phyloP scores from a whole-genome alignment of 2,888 invertebrate genomes.

The Eudasyphora cyanicolor region DNA sequence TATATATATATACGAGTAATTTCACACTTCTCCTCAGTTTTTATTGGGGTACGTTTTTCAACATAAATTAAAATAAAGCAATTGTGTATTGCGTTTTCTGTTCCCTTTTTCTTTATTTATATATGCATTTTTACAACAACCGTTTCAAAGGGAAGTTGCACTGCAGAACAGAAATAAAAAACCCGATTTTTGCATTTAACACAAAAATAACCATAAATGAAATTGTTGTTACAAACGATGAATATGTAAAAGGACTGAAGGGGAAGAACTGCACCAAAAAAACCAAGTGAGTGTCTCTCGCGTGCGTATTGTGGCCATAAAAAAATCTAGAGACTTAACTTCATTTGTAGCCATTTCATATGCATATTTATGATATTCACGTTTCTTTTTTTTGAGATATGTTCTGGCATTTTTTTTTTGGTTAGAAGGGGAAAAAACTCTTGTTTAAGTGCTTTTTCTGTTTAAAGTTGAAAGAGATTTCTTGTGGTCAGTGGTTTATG shows the following conservation, averaged over 20 bases:
- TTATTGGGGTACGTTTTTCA: neutral
- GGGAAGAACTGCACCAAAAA: neutral
- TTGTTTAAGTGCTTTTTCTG: too few species aligned
- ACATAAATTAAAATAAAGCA: neutral
- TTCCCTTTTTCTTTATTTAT: neutral
- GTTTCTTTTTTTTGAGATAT: too few species aligned
- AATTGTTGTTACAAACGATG: neutral
- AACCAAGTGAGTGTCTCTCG: neutral
- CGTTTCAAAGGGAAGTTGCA: neutral
- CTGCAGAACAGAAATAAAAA: too few species aligned
- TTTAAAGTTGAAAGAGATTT: too few species aligned
- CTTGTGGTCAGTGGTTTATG: too few species aligned
- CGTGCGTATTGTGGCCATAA: neutral
- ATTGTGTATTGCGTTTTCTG: neutral
- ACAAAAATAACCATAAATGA: neutral
- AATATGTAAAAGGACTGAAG: neutral
- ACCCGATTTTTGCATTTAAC: neutral
- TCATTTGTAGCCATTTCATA: neutral
- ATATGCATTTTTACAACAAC: neutral
- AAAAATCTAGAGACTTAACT: neutral
- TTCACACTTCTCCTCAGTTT: neutral
- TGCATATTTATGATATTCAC: neutral
- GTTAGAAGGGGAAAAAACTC: too few species aligned
- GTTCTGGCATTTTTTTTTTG: too few species aligned
- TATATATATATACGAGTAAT: too few species aligned